Evolutionary conservation across 2,797 vertebrate species (phyloP).

Genomic region (Garrulus glandarius): DNA sequence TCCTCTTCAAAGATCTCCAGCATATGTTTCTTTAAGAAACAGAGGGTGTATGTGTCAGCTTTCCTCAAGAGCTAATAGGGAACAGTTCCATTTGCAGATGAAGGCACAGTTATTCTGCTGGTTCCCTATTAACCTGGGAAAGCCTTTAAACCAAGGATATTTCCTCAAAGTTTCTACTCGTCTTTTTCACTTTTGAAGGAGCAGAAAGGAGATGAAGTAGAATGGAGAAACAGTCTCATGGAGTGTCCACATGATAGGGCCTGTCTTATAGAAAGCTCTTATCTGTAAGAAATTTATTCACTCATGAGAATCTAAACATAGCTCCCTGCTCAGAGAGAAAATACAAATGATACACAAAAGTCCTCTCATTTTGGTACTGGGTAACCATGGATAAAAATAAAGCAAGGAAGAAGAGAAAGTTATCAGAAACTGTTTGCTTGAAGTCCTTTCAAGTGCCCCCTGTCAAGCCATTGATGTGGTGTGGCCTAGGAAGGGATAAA

Average conservation of each 20-base stretch:
- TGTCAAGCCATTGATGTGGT: slow-evolving; percentile 6
- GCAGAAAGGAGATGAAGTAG: not conserved
- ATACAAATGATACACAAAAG: slow-evolving; percentile 7
- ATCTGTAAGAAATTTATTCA: not conserved
- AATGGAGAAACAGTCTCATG: not conserved
- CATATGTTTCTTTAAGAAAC: not conserved
- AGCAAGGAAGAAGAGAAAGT: not conserved
- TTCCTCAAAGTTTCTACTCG: not conserved
- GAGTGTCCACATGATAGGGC: not conserved
- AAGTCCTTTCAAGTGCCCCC: not conserved
- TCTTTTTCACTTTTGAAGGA: not conserved
- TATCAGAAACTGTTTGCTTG: not conserved
- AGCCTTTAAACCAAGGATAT: not conserved
- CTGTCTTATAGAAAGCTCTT: slow-evolving; percentile 1
- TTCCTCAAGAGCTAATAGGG: not conserved
- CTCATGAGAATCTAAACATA: slow-evolving; percentile 31
- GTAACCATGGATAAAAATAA: slow-evolving; percentile 10
- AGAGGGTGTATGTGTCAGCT: not conserved
- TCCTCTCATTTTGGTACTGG: not conserved
- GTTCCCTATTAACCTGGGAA: not conserved
- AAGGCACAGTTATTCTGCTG: not conserved
- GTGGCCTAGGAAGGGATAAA: not conserved
- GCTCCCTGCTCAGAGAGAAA: not conserved
- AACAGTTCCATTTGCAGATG: not conserved
- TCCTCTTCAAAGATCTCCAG: not conserved